phyloP scores from a whole-genome alignment of 2,888 invertebrate species.

The Nasonia oneida region DNA sequence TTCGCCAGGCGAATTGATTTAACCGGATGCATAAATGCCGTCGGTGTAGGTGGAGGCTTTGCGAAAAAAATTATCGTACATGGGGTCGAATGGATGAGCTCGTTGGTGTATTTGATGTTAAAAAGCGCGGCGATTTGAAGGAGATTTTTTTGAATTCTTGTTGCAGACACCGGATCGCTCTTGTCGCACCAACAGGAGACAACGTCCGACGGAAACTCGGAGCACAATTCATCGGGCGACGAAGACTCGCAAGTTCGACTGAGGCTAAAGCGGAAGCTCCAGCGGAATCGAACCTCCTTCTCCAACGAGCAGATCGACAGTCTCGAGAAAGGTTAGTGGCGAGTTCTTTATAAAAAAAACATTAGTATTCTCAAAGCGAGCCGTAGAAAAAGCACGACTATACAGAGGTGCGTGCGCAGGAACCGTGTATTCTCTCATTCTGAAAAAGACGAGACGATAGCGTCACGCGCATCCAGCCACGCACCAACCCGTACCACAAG shows the following conservation, averaged over 20 bases:
- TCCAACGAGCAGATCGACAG: slow-evolving; percentile 99
- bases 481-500: neutral
- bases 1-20: slow-evolving; percentile 30
- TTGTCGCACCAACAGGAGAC: slow-evolving; percentile 83
- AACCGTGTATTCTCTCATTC: neutral
- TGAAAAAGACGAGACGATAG: neutral
- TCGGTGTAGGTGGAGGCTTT: neutral
- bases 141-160: neutral
- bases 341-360: neutral
- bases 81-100: neutral
- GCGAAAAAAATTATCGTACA: neutral
- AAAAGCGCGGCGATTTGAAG: neutral
- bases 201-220: slow-evolving; percentile 93
- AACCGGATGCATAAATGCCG: neutral
- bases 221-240: slow-evolving; percentile 93
- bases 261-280: slow-evolving; percentile 96
- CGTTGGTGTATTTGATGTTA: neutral
- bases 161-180: slow-evolving; percentile 77
- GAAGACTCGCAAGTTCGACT: slow-evolving; percentile 96
- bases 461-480: too few relatives aligned
- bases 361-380: too few relatives aligned
- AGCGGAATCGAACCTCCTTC: slow-evolving; percentile 98
- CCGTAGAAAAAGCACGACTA: neutral
- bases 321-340: slow-evolving; percentile 95
- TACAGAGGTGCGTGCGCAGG: slow-evolving; percentile 2